These are phyloP conservation scores for Ornithorhynchus anatinus DNA, from an alignment of 2,113 vertebrate genomes.

Conservation along the genomic window DNA sequence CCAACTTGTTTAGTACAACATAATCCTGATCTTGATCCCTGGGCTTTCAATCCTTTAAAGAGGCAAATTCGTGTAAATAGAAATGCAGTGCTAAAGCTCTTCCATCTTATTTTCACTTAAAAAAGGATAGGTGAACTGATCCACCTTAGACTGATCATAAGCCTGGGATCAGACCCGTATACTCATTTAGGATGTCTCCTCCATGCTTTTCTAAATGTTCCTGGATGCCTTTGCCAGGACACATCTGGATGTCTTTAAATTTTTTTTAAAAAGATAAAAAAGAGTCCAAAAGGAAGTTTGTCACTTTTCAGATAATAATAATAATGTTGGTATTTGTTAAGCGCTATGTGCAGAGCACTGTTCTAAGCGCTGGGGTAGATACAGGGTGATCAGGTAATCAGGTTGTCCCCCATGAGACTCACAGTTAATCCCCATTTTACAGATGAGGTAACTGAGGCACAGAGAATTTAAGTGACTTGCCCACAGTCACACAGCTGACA, in stretches of 20 bases:
- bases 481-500: too few species aligned
- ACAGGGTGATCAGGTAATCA: too few species aligned
- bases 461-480: too few species aligned
- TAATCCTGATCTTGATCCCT: neutral
- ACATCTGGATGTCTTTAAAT: constrained; percentile 14
- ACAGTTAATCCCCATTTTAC: too few species aligned
- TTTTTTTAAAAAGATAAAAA: constrained; percentile 14
- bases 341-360: too few species aligned
- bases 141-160: neutral
- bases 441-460: too few species aligned
- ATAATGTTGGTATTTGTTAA: too few species aligned
- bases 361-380: too few species aligned
- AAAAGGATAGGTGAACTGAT: constrained; percentile 14
- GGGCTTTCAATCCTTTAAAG: constrained; percentile 3
- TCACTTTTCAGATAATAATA: too few species aligned
- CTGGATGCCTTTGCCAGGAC: constrained; percentile 8
- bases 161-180: neutral
- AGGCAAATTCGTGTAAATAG: neutral
- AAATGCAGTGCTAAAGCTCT: neutral
- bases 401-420: too few species aligned
- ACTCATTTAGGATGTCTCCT: neutral
- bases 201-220: neutral
- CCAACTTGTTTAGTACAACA: neutral
- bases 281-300: constrained; percentile 13
- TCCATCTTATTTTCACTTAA: neutral